phyloP scores from a whole-genome alignment of 2,888 invertebrate genomes.

The Strigamia crassipes region DNA sequence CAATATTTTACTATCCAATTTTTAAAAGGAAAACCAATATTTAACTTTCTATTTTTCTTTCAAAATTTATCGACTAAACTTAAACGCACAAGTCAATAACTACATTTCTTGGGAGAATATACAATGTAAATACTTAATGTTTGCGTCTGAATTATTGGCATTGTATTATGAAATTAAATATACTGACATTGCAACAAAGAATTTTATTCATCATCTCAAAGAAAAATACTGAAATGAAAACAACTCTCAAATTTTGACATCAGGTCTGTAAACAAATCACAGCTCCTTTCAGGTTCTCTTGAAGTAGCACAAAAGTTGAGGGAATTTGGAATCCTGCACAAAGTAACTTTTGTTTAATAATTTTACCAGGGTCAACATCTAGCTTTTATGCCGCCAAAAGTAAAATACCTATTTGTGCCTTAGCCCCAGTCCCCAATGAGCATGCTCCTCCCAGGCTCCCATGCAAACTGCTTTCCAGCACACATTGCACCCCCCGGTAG shows the following conservation, averaged over 20 bases:
- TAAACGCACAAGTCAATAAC: not conserved
- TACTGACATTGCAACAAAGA: not conserved
- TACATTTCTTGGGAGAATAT: not conserved
- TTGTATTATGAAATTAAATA: conserved; percentile 1
- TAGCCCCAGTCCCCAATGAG: too few species aligned
- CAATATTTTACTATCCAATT: not conserved
- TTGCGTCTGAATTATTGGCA: not conserved
- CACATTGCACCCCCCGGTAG: too few species aligned
- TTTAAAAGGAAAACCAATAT: not conserved
- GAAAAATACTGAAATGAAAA: not conserved
- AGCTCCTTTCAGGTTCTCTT: not conserved
- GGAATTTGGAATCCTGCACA: not conserved
- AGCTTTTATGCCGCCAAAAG: too few species aligned
- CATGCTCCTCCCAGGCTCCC: too few species aligned
- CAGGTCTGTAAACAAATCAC: not conserved
- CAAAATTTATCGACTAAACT: not conserved
- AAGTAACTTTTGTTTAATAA: not conserved
- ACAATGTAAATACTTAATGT: not conserved
- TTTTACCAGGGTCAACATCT: too few species aligned
- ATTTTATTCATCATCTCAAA: not conserved
- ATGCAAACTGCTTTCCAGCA: too few species aligned
- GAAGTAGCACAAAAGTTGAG: conserved; percentile 6
- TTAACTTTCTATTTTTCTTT: not conserved
- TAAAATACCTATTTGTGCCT: too few species aligned
- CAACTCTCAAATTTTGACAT: not conserved